Conservation (phyloP, 2,888 invertebrate genomes). For the Dendrolimus pini region DNA sequence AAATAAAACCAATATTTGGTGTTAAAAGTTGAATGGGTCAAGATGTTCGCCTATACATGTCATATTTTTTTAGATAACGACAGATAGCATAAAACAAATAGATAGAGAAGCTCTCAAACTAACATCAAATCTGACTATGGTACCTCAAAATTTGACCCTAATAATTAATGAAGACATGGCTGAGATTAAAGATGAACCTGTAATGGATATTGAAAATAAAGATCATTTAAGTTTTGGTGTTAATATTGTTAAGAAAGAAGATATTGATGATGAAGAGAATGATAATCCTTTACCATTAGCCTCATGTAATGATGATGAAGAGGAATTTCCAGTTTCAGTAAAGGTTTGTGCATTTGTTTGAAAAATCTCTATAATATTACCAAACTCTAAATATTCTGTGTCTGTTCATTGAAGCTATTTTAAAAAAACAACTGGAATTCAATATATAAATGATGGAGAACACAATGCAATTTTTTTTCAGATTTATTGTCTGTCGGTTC, state of each 20-base stretch:
- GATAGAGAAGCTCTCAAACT: slow-evolving; percentile 28
- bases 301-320: slow-evolving; percentile 42
- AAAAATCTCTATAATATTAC: no score
- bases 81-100: slow-evolving; percentile 24
- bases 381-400: no score
- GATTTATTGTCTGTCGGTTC: no score
- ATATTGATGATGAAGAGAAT: slow-evolving; percentile 13
- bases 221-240: slow-evolving; percentile 9
- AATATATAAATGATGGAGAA: no score
- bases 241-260: slow-evolving; percentile 25
- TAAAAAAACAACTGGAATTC: no score
- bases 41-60: no score
- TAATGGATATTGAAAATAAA: no score
- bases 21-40: no score
- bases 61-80: not conserved
- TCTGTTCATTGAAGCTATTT: no score
- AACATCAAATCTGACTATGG: slow-evolving; percentile 19
- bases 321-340: slow-evolving; percentile 8
- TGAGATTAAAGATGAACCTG: slow-evolving; percentile 4
- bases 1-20: no score
- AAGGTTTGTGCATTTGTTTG: no score
- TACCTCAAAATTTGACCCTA: not conserved
- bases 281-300: slow-evolving; percentile 10
- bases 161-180: slow-evolving; percentile 3
- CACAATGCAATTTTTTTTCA: no score